phyloP scores from a whole-genome alignment of 2,113 vertebrate genomes.

The Oryzias woworae region DNA sequence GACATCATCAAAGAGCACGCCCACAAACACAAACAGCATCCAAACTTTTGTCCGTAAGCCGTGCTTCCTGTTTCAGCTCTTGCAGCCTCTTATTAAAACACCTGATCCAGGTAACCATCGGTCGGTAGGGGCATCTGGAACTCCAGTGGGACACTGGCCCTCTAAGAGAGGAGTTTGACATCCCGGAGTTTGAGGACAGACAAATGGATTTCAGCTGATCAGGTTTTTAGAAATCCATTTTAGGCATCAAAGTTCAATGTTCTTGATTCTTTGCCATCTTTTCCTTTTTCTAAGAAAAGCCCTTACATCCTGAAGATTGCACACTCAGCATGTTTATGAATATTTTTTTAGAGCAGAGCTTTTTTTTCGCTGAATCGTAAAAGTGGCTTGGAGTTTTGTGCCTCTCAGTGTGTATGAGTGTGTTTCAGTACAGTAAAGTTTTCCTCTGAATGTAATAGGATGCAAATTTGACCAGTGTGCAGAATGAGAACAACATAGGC shows the following conservation, averaged over 20 bases:
- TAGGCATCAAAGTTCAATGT: slow-evolving; percentile 17
- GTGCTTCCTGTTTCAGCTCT: too few species aligned
- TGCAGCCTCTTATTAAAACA: too few species aligned
- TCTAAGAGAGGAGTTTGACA: background rate
- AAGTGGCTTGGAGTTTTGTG: slow-evolving; percentile 28
- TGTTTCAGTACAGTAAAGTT: slow-evolving; percentile 41
- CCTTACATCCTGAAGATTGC: slow-evolving; percentile 15
- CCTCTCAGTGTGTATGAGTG: slow-evolving; percentile 23
- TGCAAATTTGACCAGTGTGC: slow-evolving; percentile 64
- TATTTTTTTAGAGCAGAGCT: slow-evolving; percentile 26
- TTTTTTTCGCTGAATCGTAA: slow-evolving; percentile 67
- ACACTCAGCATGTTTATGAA: slow-evolving; percentile 56
- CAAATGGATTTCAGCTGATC: slow-evolving; percentile 8
- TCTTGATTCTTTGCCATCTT: slow-evolving; percentile 27
- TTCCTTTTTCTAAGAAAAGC: slow-evolving; percentile 37
- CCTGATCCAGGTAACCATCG: too few species aligned
- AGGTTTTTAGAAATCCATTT: slow-evolving; percentile 14
- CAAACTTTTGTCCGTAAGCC: too few species aligned
- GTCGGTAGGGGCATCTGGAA: background rate
- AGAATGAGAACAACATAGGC: slow-evolving; percentile 52
- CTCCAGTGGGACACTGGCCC: background rate
- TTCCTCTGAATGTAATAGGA: slow-evolving; percentile 59
- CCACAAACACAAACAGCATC: too few species aligned
- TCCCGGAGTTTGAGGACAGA: background rate
- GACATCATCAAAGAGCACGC: too few species aligned